Percentiles rank a stretch among this genome's conserved stretches.
Conservation (phyloP, 2,888 invertebrate genomes). For the Xylocampa areola region DNA sequence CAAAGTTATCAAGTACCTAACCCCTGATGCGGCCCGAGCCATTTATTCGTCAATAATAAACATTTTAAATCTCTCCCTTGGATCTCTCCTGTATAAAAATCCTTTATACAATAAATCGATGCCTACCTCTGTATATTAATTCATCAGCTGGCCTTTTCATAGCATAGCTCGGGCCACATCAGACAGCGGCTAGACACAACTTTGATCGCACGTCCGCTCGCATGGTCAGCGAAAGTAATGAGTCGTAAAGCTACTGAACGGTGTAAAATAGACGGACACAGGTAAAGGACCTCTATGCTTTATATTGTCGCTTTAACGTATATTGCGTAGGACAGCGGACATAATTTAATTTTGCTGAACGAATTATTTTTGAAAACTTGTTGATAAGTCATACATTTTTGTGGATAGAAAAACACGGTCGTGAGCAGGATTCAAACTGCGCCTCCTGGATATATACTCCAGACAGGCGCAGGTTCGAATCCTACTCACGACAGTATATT, state of each 20-base stretch:
- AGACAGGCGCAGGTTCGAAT: too few species aligned
- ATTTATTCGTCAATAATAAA: too few species aligned
- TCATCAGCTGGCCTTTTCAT: constrained; percentile 23
- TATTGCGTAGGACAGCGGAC: constrained; percentile 16
- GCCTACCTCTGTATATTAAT: constrained; percentile 3
- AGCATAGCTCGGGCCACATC: constrained; percentile 32
- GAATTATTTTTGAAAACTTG: too few species aligned
- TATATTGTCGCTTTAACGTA: constrained; percentile 2
- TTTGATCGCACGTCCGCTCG: constrained; percentile 77
- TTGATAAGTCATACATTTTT: too few species aligned
- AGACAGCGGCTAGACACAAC: constrained; percentile 30
- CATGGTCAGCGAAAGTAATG: constrained; percentile 85
- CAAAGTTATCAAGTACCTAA: too few species aligned
- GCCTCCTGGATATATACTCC: too few species aligned
- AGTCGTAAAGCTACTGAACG: constrained; percentile 84
- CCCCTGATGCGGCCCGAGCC: too few species aligned
- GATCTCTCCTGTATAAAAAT: too few species aligned
- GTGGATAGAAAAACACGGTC: too few species aligned
- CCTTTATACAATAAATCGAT: background rate
- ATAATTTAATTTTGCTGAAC: background rate
- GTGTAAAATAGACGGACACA: constrained; percentile 74
- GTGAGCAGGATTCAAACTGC: too few species aligned
- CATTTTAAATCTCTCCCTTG: too few species aligned
- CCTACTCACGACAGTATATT: too few species aligned
- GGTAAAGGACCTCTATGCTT: constrained; percentile 67